Base-by-base conservation (phyloP, 1,140 invertebrate genomes). In the Drosophila lowei region DNA sequence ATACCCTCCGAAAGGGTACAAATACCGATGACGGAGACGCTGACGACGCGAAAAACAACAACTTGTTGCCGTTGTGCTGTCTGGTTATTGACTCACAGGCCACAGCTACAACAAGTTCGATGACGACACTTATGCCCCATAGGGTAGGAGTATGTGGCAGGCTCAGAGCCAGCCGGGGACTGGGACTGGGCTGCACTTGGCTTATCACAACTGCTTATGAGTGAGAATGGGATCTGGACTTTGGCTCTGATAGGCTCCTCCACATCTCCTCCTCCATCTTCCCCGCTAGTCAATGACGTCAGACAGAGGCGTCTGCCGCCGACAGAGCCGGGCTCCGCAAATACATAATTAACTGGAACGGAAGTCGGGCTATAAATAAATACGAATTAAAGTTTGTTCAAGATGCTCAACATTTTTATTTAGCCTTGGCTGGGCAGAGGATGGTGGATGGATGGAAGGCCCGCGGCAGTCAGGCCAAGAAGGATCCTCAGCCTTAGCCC, bases 371-470 rank as follows among this genome's bases (percentile, higher is more conserved):
- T 81, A 74, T 77, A 88, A 77, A 86, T 85, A 85, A 81, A 81
- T 76, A 53, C 59, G 46, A 71, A 88, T 85, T 85, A 77, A 77
- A 81, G 73, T 85, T 86, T 77, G 81, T 70, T 64, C 77, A 75
- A 81, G 77, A 85, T 81, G 77, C 77, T 70, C 54, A 81, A 88
- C 77, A 74, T 67, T 88, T 85, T 88, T 68, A 88, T 86, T 85
- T 77, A 34, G 30, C 3, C 15, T 11, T 16, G 50, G 50, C 28
- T 8, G 21, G 62, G 30, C 34, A 68, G 23, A 25, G 5, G 5
- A 25, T 25, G 23, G 28, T 8, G 28, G 28, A 7, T 30, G 67
- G 62, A 67, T 68, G 65, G 54, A 70, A 71, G 25, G 65, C 67
- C 66, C 54, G 23, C 54, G 66, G 66, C 49, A 42, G 6, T 30